Percentiles rank a stretch among this genome's conserved stretches.
These are phyloP conservation scores for Mormyrus lacerda DNA, from an alignment of 2,113 vertebrate species.

Conservation along the genomic window DNA sequence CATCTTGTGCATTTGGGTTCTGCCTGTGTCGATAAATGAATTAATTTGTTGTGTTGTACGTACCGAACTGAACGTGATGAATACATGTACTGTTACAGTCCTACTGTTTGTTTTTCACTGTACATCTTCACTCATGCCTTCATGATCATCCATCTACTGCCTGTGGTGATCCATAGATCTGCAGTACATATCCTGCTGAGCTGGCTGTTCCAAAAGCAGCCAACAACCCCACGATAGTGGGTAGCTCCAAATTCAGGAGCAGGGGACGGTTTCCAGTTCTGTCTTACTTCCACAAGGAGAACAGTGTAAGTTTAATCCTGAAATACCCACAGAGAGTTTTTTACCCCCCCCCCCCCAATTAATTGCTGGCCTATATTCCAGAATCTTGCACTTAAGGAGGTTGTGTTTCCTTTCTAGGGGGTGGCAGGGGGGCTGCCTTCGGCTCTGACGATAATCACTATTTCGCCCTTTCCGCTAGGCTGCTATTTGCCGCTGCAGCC, in stretches of 20 bases:
- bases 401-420: background rate
- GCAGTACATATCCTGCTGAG: constrained; percentile 63
- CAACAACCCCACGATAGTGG: constrained; percentile 53
- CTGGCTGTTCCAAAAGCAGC: constrained; percentile 62
- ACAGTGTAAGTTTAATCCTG: constrained; percentile 50
- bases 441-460: background rate
- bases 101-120: background rate
- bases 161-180: constrained; percentile 51
- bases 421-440: background rate
- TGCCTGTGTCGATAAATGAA: background rate
- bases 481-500: constrained; percentile 71
- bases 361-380: background rate
- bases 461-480: constrained; percentile 49
- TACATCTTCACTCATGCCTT: background rate
- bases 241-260: constrained; percentile 72
- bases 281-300: constrained; percentile 67
- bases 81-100: background rate
- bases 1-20: background rate
- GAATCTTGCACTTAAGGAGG: background rate
- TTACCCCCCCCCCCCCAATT: background rate
- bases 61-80: background rate
- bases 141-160: background rate
- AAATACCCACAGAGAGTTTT: background rate
- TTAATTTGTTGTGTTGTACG: background rate
- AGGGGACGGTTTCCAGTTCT: constrained; percentile 68